phyloP scores from a whole-genome alignment of 1,140 invertebrate species.

The Drosophila pruinosa region DNA sequence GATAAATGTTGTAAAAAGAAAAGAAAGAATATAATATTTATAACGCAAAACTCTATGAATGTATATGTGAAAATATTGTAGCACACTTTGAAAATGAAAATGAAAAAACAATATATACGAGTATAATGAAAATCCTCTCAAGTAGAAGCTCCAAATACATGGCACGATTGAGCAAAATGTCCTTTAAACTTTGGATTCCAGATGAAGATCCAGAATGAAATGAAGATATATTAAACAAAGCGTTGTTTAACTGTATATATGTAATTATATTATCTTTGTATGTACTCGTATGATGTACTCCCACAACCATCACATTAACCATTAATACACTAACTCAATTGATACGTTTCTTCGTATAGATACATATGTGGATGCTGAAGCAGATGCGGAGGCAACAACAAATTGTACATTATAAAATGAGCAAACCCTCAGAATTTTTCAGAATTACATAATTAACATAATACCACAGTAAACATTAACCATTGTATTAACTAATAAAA shows the following conservation, averaged over 20 bases:
- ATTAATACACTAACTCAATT: constrained; percentile 24
- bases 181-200: constrained; percentile 6
- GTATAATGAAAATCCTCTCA: not conserved
- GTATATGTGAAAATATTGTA: constrained; percentile 33
- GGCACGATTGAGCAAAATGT: constrained; percentile 15
- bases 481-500: constrained; percentile 69
- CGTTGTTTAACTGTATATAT: constrained; percentile 73
- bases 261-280: constrained; percentile 59
- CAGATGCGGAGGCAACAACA: not conserved
- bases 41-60: constrained; percentile 28
- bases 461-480: constrained; percentile 53
- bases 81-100: constrained; percentile 23
- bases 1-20: constrained; percentile 72
- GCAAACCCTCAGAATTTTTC: constrained; percentile 15
- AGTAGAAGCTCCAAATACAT: constrained; percentile 11
- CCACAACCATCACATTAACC: constrained; percentile 23
- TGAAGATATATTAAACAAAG: constrained; percentile 23
- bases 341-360: constrained; percentile 10
- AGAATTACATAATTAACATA: constrained; percentile 26
- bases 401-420: constrained; percentile 55
- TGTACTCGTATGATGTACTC: constrained; percentile 25
- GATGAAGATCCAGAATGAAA: not conserved
- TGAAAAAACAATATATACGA: not conserved
- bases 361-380: not conserved
- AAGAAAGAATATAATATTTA: constrained; percentile 8